Base-by-base conservation (phyloP, 2,113 vertebrate species). In the Calonectris borealis region DNA sequence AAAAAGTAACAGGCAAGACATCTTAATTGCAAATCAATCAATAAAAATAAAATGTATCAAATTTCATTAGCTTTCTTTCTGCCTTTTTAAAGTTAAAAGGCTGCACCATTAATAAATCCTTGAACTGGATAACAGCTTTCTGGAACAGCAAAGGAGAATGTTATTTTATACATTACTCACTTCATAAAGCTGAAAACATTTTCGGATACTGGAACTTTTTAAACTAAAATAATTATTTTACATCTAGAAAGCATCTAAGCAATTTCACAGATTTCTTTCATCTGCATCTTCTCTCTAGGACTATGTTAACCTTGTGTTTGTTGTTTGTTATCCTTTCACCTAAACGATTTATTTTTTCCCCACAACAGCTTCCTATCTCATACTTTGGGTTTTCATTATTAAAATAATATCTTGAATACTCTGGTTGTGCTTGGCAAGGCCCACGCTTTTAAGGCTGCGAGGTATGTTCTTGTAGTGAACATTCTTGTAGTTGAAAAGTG, bases 341-440 rank as follows among this genome's bases (percentile, higher is more conserved):
- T 97, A 92, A 97, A 87, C 95, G 79, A 94, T 96, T 97, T 88
- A 72, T 95, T 96, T 94, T 86, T 73, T 57, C 55, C 77, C 83
- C 52, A 80, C 49, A 81, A 84, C 52, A 94, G 49, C 84, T 96
- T 97, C 55, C 79, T 96, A 97, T 98, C 91, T 97, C 94, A 95
- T 97, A 94, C 78, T 84, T 97, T 91, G 71, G 91, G 58, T 73
- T 98, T 98, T 97, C 91, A 90, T 96, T 98, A 95, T 97, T 98
- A 95, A 97, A 98, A 94, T 98, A 97, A 54, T 93, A 87, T 80
- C 95, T 92, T 96, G 94, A 97, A 62, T 97, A 54, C 48, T 94
- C 77, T 94, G 81, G 17, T 97, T 97, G 95, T 95, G 96, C 94
- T 98, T 95, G 94, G 90, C 95, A 97, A 97, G 84, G 90, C 81